These are phyloP conservation scores for Lepidotrigona ventralis DNA, from an alignment of 1,140 invertebrate genomes.

Conservation along the genomic window DNA sequence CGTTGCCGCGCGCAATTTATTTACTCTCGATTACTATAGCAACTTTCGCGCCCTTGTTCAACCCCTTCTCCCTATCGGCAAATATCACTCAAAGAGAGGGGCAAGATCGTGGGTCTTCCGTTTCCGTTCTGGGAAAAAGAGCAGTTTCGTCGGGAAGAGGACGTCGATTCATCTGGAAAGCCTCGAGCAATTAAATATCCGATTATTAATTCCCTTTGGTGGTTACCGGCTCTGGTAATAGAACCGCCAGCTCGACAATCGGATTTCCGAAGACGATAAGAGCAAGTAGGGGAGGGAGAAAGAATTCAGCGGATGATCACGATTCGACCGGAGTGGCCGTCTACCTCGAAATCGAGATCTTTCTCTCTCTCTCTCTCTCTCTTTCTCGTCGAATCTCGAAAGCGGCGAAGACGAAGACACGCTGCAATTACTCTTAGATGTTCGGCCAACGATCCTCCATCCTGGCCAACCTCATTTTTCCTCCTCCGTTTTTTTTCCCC, in stretches of 20 bases:
- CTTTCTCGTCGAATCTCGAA: background rate
- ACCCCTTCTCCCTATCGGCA: no score
- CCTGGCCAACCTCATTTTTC: background rate
- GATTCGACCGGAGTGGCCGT: background rate
- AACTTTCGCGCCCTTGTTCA: background rate
- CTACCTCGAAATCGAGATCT: background rate
- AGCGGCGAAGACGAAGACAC: conserved; percentile 3
- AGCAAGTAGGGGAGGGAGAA: background rate
- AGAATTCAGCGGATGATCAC: conserved; percentile 3
- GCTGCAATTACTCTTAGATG: conserved; percentile 17
- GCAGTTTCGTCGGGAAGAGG: background rate
- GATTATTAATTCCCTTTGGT: conserved; percentile 30
- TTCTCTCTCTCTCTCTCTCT: no score
- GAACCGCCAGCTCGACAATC: conserved; percentile 9
- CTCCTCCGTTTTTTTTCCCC: no score
- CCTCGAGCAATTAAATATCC: conserved; percentile 3
- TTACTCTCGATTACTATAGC: no score
- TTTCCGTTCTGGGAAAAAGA: background rate
- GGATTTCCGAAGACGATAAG: conserved; percentile 9
- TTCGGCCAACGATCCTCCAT: conserved; percentile 14
- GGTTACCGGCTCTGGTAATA: background rate
- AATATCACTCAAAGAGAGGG: background rate
- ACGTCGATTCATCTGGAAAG: background rate
- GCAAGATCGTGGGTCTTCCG: no score
- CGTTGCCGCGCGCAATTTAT: background rate